Base-by-base conservation (phyloP, 2,113 vertebrate genomes). In the Nasalis larvatus region DNA sequence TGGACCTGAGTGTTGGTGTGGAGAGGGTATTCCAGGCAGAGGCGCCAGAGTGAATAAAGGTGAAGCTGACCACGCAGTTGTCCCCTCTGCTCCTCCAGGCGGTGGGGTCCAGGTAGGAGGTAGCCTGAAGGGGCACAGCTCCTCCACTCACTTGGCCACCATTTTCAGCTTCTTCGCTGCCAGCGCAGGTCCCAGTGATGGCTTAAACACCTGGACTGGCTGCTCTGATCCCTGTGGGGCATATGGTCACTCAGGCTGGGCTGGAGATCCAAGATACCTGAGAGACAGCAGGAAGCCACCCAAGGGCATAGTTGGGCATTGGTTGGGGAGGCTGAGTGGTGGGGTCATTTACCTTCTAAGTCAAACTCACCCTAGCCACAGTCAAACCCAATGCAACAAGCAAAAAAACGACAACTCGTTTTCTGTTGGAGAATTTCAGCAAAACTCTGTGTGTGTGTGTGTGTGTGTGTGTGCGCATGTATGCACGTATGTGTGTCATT, bases 401-500 rank as follows among this genome's bases (percentile, higher is more conserved):
- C 1, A 13, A 40, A 54, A 30, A 78, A 37, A 20, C 52, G 8
- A 63, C n/a, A 89, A 92, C 13, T 10, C 13, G 21, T 32, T 80
- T 66, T 52, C 16, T 74, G 1, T 7, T 66, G 12, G 30, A 35
- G 40, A n/a, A 42, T 40, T 23, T 66, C 63, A 45, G 63, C 25
- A 32, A 49, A 23, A 25, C 20, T 63, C 3, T 42, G 11, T n/a
- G 37, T 25, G 6, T n/a, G 6, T 11, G 9, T 16, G 4, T 58
- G 56, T 58, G 56, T 58, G 58, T 27, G 58, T 40, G 23, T 11
- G 25, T 35, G 23, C 8, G 13, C 3, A 13, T 9, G 12, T 52
- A 13, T 16, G 14, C 37, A 56, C 32, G 17, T 63, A 63, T 0
- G 0, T 8, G 16, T 47, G 30, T 71, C 49, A 1, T 20, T 42